Percentiles rank a stretch among this genome's conserved stretches.
Conservation (phyloP, 2,888 invertebrate species). For the Rambutsinella grinnellia region DNA sequence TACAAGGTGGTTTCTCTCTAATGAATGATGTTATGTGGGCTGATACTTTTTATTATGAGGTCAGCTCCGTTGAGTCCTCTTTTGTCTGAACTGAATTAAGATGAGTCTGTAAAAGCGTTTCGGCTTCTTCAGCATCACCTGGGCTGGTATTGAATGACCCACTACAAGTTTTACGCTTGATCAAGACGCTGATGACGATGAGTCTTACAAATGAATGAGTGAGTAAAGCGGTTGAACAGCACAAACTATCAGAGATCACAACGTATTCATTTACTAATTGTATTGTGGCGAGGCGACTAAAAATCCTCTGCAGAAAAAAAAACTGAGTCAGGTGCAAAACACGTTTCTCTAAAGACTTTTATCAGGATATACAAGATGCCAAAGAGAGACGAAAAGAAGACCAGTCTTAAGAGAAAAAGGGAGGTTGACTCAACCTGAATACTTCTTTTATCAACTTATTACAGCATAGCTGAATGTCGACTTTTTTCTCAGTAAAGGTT, state of each 20-base stretch:
- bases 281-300: no score
- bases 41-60: constrained; percentile 30
- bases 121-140: not conserved
- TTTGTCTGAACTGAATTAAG: constrained; percentile 26
- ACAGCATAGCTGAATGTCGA: not conserved
- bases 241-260: not conserved
- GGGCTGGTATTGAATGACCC: constrained; percentile 21
- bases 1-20: no score
- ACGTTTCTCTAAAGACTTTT: constrained; percentile 24
- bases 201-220: constrained; percentile 34
- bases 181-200: not conserved
- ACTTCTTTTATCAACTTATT: not conserved
- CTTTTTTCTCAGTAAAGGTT: not conserved
- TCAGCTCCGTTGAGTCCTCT: constrained; percentile 8
- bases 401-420: constrained; percentile 6
- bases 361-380: not conserved
- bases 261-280: not conserved
- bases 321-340: constrained; percentile 51
- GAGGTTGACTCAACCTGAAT: constrained; percentile 41
- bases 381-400: constrained; percentile 27
- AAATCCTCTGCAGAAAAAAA: not conserved
- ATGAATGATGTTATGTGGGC: not conserved
- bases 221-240: not conserved
- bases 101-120: constrained; percentile 2
- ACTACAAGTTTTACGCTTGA: constrained; percentile 24